Percentiles rank a stretch among this genome's conserved stretches.
phyloP scores from a whole-genome alignment of 1,140 invertebrate genomes.

The Neodiprion fabricii region DNA sequence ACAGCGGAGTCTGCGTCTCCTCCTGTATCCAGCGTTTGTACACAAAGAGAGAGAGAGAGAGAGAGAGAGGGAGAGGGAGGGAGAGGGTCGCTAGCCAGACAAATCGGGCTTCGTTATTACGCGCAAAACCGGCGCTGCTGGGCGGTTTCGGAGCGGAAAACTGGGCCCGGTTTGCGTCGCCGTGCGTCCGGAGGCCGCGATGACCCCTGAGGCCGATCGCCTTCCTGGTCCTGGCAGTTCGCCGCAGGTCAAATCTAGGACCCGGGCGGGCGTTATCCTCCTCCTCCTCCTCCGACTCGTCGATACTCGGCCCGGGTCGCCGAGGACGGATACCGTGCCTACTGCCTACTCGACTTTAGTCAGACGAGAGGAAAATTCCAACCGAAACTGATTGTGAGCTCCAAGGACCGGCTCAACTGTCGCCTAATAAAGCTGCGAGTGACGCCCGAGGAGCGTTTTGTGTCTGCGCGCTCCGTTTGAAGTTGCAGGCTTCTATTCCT shows the following conservation, averaged over 20 bases:
- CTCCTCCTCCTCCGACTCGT: not conserved
- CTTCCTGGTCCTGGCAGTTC: too few species aligned
- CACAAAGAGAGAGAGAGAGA: slow-evolving; percentile 1
- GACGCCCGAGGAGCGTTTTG: too few species aligned
- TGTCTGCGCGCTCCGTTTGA: too few species aligned
- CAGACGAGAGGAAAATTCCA: too few species aligned
- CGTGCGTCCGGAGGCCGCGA: too few species aligned
- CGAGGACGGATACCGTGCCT: not conserved
- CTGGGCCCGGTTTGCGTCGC: too few species aligned
- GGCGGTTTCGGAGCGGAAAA: too few species aligned
- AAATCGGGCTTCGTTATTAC: not conserved
- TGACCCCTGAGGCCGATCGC: too few species aligned
- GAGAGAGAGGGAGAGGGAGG: not conserved
- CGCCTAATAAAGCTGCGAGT: too few species aligned
- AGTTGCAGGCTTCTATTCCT: not conserved
- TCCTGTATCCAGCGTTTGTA: slow-evolving; percentile 30
- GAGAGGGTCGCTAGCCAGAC: not conserved
- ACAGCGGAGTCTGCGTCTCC: slow-evolving; percentile 61
- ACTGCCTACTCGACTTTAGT: not conserved
- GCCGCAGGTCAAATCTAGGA: not conserved
- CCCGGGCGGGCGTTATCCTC: not conserved
- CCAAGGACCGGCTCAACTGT: too few species aligned
- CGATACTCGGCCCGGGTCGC: slow-evolving; percentile 2
- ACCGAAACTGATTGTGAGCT: not conserved
- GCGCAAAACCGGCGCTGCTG: too few species aligned